Percentiles rank a stretch among this genome's conserved stretches.
phyloP scores from a whole-genome alignment of 2,113 vertebrate species.

The Sapayoa aenigma region DNA sequence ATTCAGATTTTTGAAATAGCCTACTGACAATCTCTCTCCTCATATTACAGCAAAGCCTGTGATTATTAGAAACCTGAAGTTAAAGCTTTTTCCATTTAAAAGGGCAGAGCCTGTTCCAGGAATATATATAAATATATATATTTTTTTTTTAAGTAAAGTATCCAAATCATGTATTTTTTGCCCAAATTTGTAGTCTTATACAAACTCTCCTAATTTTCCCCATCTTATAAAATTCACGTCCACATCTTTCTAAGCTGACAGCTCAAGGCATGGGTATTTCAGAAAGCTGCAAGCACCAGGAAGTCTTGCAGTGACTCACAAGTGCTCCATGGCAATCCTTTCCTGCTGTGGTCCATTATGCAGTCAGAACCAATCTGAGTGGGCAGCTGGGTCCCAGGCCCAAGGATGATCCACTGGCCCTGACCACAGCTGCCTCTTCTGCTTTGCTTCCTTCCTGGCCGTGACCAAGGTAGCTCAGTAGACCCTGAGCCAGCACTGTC shows the following conservation, averaged over 20 bases:
- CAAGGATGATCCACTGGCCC: neutral
- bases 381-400: neutral
- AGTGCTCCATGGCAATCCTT: neutral
- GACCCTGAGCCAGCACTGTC: neutral
- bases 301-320: neutral
- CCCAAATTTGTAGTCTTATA: neutral
- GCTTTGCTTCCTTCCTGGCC: neutral
- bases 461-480: accelerated
- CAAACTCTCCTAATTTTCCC: neutral
- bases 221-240: neutral
- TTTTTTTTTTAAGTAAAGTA: neutral
- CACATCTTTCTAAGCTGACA: neutral
- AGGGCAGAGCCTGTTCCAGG: neutral
- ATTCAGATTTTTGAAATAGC: neutral
- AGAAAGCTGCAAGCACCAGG: neutral
- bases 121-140: neutral
- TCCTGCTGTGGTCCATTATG: neutral
- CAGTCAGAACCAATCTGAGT: neutral
- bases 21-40: neutral
- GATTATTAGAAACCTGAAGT: neutral
- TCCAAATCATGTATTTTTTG: neutral
- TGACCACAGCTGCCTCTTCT: neutral
- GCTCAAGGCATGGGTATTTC: neutral
- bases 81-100: neutral
- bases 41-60: neutral